Conservation (phyloP, 1,140 invertebrate species). For the Drosophila pseudoobscura region DNA sequence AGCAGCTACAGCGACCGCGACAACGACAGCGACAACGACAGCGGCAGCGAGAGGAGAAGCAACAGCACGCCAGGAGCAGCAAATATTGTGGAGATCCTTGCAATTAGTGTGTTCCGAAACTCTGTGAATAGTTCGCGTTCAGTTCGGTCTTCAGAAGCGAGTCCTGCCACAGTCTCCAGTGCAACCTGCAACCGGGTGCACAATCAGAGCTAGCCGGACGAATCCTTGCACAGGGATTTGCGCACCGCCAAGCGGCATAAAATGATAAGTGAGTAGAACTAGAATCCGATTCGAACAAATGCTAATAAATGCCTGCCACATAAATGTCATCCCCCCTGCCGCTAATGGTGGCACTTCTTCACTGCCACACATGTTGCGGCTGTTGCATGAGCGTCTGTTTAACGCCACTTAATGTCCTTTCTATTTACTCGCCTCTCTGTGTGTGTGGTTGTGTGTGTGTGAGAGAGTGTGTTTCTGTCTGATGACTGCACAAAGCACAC, state of each 20-base stretch:
- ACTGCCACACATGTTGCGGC: conserved; percentile 45
- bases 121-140: conserved; percentile 23
- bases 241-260: conserved; percentile 75
- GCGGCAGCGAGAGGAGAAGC: neutral
- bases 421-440: conserved; percentile 61
- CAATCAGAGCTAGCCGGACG: conserved; percentile 34
- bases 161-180: conserved; percentile 15
- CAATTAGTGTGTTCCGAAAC: no score
- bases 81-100: no score
- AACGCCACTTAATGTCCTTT: conserved; percentile 79
- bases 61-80: no score
- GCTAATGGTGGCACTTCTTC: conserved; percentile 14
- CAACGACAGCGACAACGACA: no score
- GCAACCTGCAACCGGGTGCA: conserved; percentile 26
- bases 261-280: conserved; percentile 74
- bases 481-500: conserved; percentile 55
- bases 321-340: conserved; percentile 9
- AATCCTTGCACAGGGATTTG: conserved; percentile 69
- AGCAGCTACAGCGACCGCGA: neutral
- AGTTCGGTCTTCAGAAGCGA: conserved; percentile 9
- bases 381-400: conserved; percentile 67
- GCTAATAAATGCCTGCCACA: conserved; percentile 6
- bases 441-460: conserved; percentile 2
- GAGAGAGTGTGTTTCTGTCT: conserved; percentile 1
- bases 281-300: neutral